Base-by-base conservation (phyloP, 2,888 invertebrate genomes). In the Drosophila percnosoma region DNA sequence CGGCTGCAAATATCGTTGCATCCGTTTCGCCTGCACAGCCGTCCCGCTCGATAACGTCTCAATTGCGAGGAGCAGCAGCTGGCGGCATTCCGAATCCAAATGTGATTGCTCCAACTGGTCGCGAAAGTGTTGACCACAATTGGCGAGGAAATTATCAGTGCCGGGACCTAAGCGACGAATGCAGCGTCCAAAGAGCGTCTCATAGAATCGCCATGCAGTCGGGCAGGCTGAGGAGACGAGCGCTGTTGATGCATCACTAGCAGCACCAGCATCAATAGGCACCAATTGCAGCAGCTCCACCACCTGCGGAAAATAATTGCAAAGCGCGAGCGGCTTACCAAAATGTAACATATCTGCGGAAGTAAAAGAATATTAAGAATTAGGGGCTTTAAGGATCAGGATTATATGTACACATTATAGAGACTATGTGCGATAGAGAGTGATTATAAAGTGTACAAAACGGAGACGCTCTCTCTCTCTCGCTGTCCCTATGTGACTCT, bases 281-380 rank as follows among this genome's bases (percentile, higher is more conserved):
- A 93, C 73, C 36, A 91, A 64, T 38, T 74, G 61, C 18, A 92
- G 68, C 38, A 93, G 73, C 2, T 84, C 58, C 73, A 31, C 73
- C 48, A 51, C 82, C 72, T 21, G 36, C 4, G 89, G 82, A 13
- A 93, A 85, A 66, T 89, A 84, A 15, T 80, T 84, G 60, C 91
- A 91, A 31, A 92, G 77, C 58, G 90, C 76, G 59, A 92, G 69
- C 29, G 86, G 83, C 21, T 85, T 87, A 0, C 92, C 93, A 64
- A 93, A 92, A 65, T 92, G 92, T 55, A 93, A 75, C 31, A 93
- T 45, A 76, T 91, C 92, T 92, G 64, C 63, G 8, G 8, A 36
- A 36, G 40, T 68, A 15, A 36, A 45, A 13, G 24, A 21, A 27
- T 6, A n/a, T 13, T 4, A 13, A 27, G 8, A 33, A 33, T n/a